Evolutionary conservation across 2,113 vertebrate genomes (phyloP), one percentile per base, ranked within the genome.

Genomic region (Perca flavescens): DNA sequence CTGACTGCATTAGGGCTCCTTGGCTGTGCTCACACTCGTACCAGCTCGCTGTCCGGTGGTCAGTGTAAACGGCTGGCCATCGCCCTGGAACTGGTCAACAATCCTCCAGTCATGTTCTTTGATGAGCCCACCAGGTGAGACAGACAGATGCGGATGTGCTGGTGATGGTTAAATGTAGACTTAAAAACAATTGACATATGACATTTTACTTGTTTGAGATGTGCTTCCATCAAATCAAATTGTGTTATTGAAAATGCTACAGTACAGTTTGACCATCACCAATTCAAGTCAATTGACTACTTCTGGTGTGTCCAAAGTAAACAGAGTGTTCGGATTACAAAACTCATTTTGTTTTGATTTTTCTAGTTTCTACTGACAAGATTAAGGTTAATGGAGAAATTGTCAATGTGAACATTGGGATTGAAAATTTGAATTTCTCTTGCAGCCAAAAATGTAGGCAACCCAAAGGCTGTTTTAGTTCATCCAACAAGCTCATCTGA

Each of bases 31-130:
- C 95, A 97, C 89, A 99, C 97, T 49, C 97, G 97, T 70, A 98
- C 97, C 83, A 91, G 94, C 79, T 95, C 95, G 0, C 96, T 99
- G 85, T 99, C 98, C 0, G 97, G 98, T 0, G 98, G 98, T 0
- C 98, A 99, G 90, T 96, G 98, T 87, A 99, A 99, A 89, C 96
- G 98, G 8, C 95, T 99, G 81, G 97, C 98, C 87, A 99, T 99
- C 11, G 98, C 97, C 34, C 94, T 98, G 72, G 98, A 99, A 86
- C 96, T 99, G 82, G 98, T 99, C 94, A 99, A 99, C 95, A 99
- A 99, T 85, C 98, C 98, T 0, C 98, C 98, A 0, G 96, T 99
- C 94, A 99, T 99, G 98, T 99, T 99, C 94, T 99, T 99, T 25
- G 98, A 99, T 2, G 98, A 99, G 85, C 98, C 98, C 79, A 99